A percentile compares a stretch with the other conserved stretches of the same genome.
phyloP scores from a whole-genome alignment of 2,113 vertebrate genomes.

The Dasypus novemcinctus region DNA sequence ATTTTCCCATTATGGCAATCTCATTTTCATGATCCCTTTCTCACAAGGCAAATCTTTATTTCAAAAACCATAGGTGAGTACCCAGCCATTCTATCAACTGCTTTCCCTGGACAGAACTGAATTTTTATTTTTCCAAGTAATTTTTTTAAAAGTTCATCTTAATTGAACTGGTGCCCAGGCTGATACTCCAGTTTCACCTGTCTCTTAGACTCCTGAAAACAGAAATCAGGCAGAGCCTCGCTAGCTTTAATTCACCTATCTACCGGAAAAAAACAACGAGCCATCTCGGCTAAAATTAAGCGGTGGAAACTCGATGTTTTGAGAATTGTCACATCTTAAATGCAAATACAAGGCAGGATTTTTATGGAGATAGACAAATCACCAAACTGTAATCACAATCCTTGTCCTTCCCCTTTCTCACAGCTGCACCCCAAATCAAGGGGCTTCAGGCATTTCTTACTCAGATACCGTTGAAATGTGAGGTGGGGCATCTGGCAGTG shows the following conservation, averaged over 20 bases:
- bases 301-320: conserved; percentile 48
- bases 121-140: conserved; percentile 81
- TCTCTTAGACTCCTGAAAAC: conserved; percentile 60
- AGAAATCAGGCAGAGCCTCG: conserved; percentile 44
- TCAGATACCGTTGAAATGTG: conserved; percentile 39
- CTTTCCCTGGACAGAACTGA: conserved; percentile 69
- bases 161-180: conserved; percentile 51
- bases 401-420: neutral
- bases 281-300: conserved; percentile 50
- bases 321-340: conserved; percentile 25
- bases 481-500: conserved; percentile 28
- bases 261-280: neutral
- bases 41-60: conserved; percentile 77
- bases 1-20: neutral
- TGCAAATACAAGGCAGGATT: conserved; percentile 67
- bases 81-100: conserved; percentile 67
- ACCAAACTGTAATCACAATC: conserved; percentile 13
- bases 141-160: conserved; percentile 58
- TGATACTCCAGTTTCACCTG: conserved; percentile 22
- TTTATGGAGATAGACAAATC: conserved; percentile 53
- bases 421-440: conserved; percentile 12
- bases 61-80: conserved; percentile 77
- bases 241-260: conserved; percentile 59
- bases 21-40: conserved; percentile 35
- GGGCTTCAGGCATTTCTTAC: conserved; percentile 35